Base-by-base conservation (phyloP, 2,113 vertebrate species). In the Dunckerocampus dactyliophorus region DNA sequence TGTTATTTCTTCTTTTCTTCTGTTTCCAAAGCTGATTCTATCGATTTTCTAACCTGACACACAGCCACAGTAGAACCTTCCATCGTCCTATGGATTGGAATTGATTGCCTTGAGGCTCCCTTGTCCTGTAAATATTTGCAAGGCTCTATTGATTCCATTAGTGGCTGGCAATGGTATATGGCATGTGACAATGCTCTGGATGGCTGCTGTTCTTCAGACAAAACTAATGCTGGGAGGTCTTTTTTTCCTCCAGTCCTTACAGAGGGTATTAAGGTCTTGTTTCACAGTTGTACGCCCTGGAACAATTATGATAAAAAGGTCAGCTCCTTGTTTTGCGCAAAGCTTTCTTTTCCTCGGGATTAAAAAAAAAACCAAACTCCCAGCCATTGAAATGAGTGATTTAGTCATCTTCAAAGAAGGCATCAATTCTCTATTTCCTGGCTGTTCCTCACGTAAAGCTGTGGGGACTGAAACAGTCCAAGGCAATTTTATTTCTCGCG, bases 91-190 rank as follows among this genome's bases (percentile, higher is more conserved):
- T 82, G 68, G 84, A 88, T 79, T 81, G 70, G 55, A 86, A 87
- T 86, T 75, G 88, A 84, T 86, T 69, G 67, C 71, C 76, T 76
- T 37, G 63, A 65, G 75, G 79, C 73, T 75, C 69, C 77, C 74
- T 66, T 81, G 76, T 83, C 79, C 82, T 85, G 84, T 86, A 88
- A 89, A 88, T 88, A 88, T 89, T 89, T 90, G 79, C 70, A 72
- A 85, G 79, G 60, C 67, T 73, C 76, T 80, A 88, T 88, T 76
- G 87, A 89, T 89, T 85, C 71, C 81, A 85, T 88, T 88, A 86
- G 71, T 43, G 73, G 66, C 72, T 72, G 73, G 60, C 79, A 8
- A 28, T 28, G 22, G 42, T 59, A 47, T 17, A 13, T 85, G 74
- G 77, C 84, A 62, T 80, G 76, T 82, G 79, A 75, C 82, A 78